Evolutionary conservation across 2,888 invertebrate species (phyloP), one percentile per base, ranked within the genome.

Genomic region (Globia sparganii): DNA sequence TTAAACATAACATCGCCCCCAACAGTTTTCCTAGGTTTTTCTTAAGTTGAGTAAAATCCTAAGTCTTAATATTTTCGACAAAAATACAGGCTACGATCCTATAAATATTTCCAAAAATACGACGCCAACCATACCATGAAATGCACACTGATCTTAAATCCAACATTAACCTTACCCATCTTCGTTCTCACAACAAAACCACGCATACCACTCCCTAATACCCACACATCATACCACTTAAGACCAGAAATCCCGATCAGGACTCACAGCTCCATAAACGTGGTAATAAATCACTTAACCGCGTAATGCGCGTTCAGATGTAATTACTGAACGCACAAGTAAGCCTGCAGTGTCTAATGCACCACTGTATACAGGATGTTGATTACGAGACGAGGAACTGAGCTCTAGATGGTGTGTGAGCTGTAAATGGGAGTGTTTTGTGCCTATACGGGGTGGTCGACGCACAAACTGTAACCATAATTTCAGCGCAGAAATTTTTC

Each of bases 281-380:
- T 64, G 34, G 71, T n/a, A 84, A 85, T 85, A 85, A 83, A 86
- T 85, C 86, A 86, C 76, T 78, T 86, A 82, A 46, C 83, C 56
- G 53, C 70, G 67, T 84, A 86, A 83, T 86, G 72, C 70, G 71
- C 68, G 74, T 78, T 75, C 79, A 25, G 70, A 83, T 83, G 73
- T 84, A 84, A 86, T 84, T 84, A 86, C 79, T 76, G 15, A 64
- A 66, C 72, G 56, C 61, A 61, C 65, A 40, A 28, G 69, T 86
- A 86, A 86, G 75, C 75, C 64, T 66, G 75, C 78, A 78, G 21
- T 72, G 40, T 71, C n/a, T 82, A 85, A 85, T 81, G 83, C 81
- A 69, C 43, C 11, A 62, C 61, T 84, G 34, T 62, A 13, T 72
- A 59, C 15, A n/a, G 43, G 67, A 83, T n/a, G n/a, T n/a, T n/a